phyloP scores from a whole-genome alignment of 2,888 invertebrate species.

The Idaea dimidiata region DNA sequence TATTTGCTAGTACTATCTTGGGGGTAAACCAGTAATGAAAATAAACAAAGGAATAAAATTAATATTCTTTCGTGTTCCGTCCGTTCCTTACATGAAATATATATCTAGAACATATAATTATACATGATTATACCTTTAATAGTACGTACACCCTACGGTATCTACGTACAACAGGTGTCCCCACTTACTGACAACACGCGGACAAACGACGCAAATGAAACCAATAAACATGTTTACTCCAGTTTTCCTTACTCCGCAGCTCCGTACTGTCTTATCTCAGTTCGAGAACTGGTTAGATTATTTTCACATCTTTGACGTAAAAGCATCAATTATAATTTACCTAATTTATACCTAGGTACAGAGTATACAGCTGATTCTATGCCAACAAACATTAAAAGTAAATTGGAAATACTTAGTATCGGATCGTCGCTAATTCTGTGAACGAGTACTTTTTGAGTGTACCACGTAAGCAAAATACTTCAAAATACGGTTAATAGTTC shows the following conservation, averaged over 20 bases:
- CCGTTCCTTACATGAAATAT: not conserved
- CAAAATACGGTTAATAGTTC: too few relatives aligned
- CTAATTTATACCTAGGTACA: too few relatives aligned
- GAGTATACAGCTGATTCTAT: too few relatives aligned
- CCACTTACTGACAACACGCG: not conserved
- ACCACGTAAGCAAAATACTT: too few relatives aligned
- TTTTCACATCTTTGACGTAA: not conserved
- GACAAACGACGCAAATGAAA: slow-evolving; percentile 4
- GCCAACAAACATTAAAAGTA: too few relatives aligned
- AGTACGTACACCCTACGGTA: not conserved
- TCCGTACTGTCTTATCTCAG: not conserved
- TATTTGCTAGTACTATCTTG: too few relatives aligned
- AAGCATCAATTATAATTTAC: too few relatives aligned
- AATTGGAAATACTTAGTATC: too few relatives aligned
- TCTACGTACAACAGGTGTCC: not conserved
- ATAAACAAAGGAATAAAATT: not conserved
- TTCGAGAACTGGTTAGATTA: not conserved
- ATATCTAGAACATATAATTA: not conserved
- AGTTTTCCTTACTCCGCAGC: not conserved
- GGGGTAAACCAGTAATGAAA: not conserved
- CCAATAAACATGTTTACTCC: not conserved
- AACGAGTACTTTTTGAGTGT: too few relatives aligned
- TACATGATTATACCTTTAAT: too few relatives aligned
- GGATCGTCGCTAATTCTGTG: too few relatives aligned
- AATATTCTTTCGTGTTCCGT: too few relatives aligned